Base-by-base conservation (phyloP, 1,140 invertebrate species). In the Plodia interpunctella region DNA sequence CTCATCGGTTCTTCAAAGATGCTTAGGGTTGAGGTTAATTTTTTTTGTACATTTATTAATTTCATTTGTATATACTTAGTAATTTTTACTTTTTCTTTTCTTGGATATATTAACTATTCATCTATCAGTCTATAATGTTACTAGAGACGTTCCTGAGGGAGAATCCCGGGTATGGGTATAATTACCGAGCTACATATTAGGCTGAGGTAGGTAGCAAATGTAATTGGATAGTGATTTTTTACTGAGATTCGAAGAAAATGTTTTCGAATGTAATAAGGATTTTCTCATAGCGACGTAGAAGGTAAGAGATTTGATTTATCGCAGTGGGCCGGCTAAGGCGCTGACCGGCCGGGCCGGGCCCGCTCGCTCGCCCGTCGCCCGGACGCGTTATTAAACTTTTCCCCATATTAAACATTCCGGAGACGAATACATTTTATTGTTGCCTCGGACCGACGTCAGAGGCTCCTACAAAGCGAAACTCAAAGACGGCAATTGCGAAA, bases 341-440 rank as follows among this genome's bases (percentile, higher is more conserved):
- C 80, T 83, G 83, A 81, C 80, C 82, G 63, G 63, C 70, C 68
- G 56, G 15, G 15, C 58, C 17, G 57, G 66, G 59, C 56, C 21
- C 21, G 21, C 21, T 25, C 60, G 68, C 68, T 62, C 25, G 59
- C 62, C 63, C 66, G 70, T 66, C 62, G 70, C 68, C 75, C 83
- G 80, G 83, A 80, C 86, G 86, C 86, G 86, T 87, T 88, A 88
- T 88, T 88, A 88, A 86, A 88, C 86, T 88, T 88, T 88, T 88
- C 86, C 86, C 86, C 86, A 88, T 88, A 88, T 88, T 88, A 88
- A 87, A 88, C 86, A 88, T 88, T 88, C 86, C 86, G 81, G 86
- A 86, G 86, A 88, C 86, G 86, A 88, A 88, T 88, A 88, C 86
- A 88, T 88, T 88, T 88, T 88, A 88, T 88, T 88, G 86, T 88